Conservation (phyloP, 1,140 invertebrate genomes). For the Diachasma alloeum region DNA sequence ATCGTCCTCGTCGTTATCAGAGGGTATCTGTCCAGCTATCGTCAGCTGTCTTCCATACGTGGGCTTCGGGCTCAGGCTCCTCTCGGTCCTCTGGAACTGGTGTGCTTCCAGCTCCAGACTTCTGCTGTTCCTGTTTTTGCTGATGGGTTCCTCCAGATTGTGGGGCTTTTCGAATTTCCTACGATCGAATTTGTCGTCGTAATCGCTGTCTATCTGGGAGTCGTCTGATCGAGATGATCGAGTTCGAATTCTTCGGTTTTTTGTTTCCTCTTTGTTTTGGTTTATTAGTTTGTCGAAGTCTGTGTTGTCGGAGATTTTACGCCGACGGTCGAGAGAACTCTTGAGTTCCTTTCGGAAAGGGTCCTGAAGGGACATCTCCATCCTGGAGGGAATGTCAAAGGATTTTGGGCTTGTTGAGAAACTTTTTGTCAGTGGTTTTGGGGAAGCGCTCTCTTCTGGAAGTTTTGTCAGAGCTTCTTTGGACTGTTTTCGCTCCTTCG, state of each 20-base stretch:
- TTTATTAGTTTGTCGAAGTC: conserved; percentile 19
- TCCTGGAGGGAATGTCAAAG: conserved; percentile 20
- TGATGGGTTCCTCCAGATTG: conserved; percentile 8
- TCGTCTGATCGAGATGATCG: conserved; percentile 32
- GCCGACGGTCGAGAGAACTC: conserved; percentile 31
- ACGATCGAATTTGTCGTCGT: conserved; percentile 15
- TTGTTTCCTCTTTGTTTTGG: conserved; percentile 11
- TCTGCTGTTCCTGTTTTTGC: conserved; percentile 25
- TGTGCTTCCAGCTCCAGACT: conserved; percentile 23
- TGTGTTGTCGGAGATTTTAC: conserved; percentile 19
- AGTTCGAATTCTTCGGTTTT: conserved; percentile 19
- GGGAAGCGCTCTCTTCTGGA: not conserved
- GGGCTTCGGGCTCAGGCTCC: conserved; percentile 28
- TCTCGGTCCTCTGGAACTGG: conserved; percentile 25
- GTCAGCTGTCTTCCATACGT: conserved; percentile 31
- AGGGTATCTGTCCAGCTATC: conserved; percentile 28
- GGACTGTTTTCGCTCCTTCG: conserved; percentile 19
- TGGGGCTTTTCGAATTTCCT: conserved; percentile 16
- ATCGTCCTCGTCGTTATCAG: conserved; percentile 31
- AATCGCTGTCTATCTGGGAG: conserved; percentile 30
- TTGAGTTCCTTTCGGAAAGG: conserved; percentile 51
- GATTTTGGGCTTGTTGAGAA: conserved; percentile 29
- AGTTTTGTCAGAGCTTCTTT: conserved; percentile 24
- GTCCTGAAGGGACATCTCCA: conserved; percentile 37
- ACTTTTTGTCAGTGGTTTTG: conserved; percentile 10